Percentiles rank a stretch among this genome's conserved stretches.
These are phyloP conservation scores for Trichopoda pennipes DNA, from an alignment of 2,888 invertebrate species.

Conservation along the genomic window DNA sequence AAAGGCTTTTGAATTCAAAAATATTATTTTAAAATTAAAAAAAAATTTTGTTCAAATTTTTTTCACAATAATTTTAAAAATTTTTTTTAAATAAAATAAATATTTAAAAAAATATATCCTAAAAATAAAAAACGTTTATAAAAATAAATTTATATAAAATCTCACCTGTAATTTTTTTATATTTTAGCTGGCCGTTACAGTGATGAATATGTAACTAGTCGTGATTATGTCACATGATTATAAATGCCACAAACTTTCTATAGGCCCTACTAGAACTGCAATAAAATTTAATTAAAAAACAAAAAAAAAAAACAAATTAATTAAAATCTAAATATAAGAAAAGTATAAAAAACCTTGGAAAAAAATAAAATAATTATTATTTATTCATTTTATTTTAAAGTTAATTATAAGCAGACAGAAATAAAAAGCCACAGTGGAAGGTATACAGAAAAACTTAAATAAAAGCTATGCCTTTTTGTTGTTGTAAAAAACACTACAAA, in stretches of 20 bases:
- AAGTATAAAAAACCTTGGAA: slow-evolving; percentile 26
- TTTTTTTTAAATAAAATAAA: too few relatives aligned
- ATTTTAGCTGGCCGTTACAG: slow-evolving; percentile 76
- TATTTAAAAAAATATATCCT: too few relatives aligned
- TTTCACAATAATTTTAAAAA: not conserved
- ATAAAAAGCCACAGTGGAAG: slow-evolving; percentile 9
- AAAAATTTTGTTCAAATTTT: not conserved
- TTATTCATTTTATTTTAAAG: slow-evolving; percentile 55
- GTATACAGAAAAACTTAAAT: not conserved
- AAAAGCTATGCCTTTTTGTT: slow-evolving; percentile 47
- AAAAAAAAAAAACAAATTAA: too few relatives aligned
- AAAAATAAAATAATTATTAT: slow-evolving; percentile 40
- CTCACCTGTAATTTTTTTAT: not conserved
- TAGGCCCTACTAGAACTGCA: slow-evolving; percentile 64
- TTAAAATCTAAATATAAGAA: slow-evolving; percentile 47
- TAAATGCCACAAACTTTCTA: slow-evolving; percentile 69
- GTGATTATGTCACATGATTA: slow-evolving; percentile 80
- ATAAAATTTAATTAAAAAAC: slow-evolving; percentile 12
- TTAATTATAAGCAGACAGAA: slow-evolving; percentile 14
- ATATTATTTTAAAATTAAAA: too few relatives aligned
- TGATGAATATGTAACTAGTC: slow-evolving; percentile 78
- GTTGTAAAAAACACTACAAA: slow-evolving; percentile 22
- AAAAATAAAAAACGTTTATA: too few relatives aligned
- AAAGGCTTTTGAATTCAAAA: too few relatives aligned
- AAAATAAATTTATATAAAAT: too few relatives aligned